A percentile compares a stretch with the other conserved stretches of the same genome.
Conservation (phyloP, 2,797 vertebrate genomes). For the Ceryle rudis region DNA sequence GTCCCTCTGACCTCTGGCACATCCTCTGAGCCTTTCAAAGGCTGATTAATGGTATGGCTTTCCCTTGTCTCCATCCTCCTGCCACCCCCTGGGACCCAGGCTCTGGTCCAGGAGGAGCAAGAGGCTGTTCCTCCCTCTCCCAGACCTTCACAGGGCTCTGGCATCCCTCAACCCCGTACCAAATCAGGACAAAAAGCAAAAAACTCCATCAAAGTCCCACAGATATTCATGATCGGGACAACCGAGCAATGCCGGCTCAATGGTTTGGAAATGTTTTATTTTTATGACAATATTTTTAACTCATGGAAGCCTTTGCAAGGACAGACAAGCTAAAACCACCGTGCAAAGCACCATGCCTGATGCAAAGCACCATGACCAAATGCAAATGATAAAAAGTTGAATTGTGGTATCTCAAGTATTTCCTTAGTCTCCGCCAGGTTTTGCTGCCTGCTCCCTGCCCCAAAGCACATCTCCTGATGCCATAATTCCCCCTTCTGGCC, state of each 20-base stretch:
- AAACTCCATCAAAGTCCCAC: not conserved
- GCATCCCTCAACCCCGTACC: not conserved
- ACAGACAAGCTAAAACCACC: not conserved
- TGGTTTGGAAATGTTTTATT: not conserved
- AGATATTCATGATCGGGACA: accelerated
- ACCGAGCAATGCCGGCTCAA: not conserved
- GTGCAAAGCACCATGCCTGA: not conserved
- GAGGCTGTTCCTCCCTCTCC: not conserved
- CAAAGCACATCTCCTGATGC: not conserved
- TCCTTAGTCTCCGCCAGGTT: not conserved
- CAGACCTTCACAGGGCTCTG: not conserved
- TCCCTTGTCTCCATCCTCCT: not conserved
- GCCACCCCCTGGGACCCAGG: not conserved
- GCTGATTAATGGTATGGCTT: constrained; percentile 33
- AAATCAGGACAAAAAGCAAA: not conserved
- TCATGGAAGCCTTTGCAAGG: not conserved
- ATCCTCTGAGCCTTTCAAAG: constrained; percentile 17
- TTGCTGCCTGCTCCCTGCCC: not conserved
- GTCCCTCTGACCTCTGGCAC: constrained; percentile 54
- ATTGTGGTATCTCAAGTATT: not conserved
- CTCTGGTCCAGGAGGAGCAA: not conserved
- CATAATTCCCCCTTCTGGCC: accelerated
- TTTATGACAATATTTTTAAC: not conserved
- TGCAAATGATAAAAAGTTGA: accelerated
- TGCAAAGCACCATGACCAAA: not conserved